Evolutionary conservation across 2,888 invertebrate genomes (phyloP).

Genomic region (Scaptomyza caliginosa): DNA sequence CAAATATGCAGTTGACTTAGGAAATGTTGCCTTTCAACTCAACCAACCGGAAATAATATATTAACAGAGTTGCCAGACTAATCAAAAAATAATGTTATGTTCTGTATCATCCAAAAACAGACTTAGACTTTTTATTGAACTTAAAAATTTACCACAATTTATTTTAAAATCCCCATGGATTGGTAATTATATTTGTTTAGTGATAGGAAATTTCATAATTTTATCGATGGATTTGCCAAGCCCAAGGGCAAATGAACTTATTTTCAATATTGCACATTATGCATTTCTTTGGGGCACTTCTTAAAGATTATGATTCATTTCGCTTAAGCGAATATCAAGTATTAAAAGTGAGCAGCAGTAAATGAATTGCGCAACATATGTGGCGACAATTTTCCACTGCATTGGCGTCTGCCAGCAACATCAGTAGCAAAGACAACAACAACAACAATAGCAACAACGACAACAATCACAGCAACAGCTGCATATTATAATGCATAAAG

Average conservation of each 20-base stretch:
- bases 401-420: conserved; percentile 19
- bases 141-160: not conserved
- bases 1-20: too few species aligned
- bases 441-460: conserved; percentile 13
- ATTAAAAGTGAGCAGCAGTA: conserved; percentile 14
- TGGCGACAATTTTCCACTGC: conserved; percentile 18
- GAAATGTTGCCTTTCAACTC: too few species aligned
- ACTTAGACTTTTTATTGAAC: not conserved
- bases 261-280: not conserved
- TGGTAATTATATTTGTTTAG: not conserved
- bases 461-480: conserved; percentile 34
- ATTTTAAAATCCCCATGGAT: not conserved
- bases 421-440: conserved; percentile 2
- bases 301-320: conserved; percentile 30
- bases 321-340: conserved; percentile 17
- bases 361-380: conserved; percentile 34
- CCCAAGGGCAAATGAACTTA: conserved; percentile 3
- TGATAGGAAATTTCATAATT: not conserved
- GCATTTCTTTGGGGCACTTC: not conserved
- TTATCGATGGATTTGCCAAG: not conserved
- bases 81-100: not conserved
- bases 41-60: not conserved
- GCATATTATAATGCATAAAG: conserved; percentile 41
- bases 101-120: too few species aligned
- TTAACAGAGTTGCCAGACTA: not conserved